Evolutionary conservation across 2,113 vertebrate genomes (phyloP), one percentile per base, ranked within the genome.

Genomic region (Nymphicus hollandicus): DNA sequence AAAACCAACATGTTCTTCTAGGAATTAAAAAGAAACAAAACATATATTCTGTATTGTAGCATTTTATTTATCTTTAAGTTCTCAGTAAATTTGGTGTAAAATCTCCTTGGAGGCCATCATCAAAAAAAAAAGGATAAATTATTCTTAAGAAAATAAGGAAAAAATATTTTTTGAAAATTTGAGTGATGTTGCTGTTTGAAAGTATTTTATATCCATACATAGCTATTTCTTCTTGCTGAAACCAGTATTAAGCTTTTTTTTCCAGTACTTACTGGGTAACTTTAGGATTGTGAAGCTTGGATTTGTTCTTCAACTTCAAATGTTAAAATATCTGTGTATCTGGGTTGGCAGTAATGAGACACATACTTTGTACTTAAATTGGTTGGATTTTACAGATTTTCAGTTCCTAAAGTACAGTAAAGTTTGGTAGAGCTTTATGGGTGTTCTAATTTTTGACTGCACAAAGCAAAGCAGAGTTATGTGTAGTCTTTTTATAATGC

Each of bases 11-110:
- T 28, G 41, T 31, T 86, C 33, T 87, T 92, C 73, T 60, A 78
- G 74, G 49, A 88, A 88, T 94, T 60, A 20, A 96, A 60, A 53
- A 81, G 46, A 91, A 95, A 91, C 47, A 80, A 72, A 79, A 18
- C 23, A 16, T 6, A 27, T 92, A 90, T 96, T 87, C 97, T 95
- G 74, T 89, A 93, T 91, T 90, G 88, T 69, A 53, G 46, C 50
- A 61, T 91, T 96, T 92, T 94, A 90, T 93, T 93, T 65, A 79
- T 61, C 44, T 91, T 82, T 61, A 95, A 90, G 74, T 91, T 94
- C 52, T 60, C 43, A 55, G 65, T 89, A 94, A 92, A 87, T 88
- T 76, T 33, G 47, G 4, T 74, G 69, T 78, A 85, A 91, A 83
- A 91, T 79, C 29, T 94, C 13, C 22, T 74, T 72, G 55, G 52